phyloP scores from a whole-genome alignment of 2,797 vertebrate genomes.

The Anas acuta region DNA sequence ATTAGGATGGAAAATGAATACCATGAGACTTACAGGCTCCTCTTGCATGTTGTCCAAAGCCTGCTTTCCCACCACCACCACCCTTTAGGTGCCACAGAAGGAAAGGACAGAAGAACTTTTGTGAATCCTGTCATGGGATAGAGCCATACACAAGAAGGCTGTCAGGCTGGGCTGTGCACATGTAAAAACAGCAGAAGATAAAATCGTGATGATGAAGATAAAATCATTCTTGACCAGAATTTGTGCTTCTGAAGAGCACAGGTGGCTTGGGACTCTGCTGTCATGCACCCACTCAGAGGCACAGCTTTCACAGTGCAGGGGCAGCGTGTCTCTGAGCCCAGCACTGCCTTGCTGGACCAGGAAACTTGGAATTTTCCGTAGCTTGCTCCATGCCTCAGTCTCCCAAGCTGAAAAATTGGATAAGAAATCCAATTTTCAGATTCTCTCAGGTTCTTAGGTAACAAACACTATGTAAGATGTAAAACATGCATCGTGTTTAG shows the following conservation, averaged over 20 bases:
- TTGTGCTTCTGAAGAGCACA: background rate
- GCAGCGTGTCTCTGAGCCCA: background rate
- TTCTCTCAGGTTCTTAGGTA: background rate
- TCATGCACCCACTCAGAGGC: constrained; percentile 22
- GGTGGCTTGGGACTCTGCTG: background rate
- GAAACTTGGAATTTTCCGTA: background rate
- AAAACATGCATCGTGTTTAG: background rate
- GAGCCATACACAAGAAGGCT: background rate
- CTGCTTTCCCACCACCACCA: background rate
- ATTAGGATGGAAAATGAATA: background rate
- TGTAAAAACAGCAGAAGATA: background rate
- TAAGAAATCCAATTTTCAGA: background rate
- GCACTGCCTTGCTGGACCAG: background rate
- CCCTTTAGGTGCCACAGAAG: background rate
- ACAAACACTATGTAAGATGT: background rate
- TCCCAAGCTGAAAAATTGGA: background rate
- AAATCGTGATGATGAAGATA: too few species aligned
- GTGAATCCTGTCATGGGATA: background rate
- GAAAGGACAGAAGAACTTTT: background rate
- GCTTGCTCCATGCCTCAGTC: background rate
- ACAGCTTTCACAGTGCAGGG: constrained; percentile 25
- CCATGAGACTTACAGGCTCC: background rate
- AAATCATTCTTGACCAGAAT: background rate
- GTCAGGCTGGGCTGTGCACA: background rate
- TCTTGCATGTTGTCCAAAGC: background rate